Evolutionary conservation across 2,888 invertebrate species (phyloP).

Genomic region (Fragum sueziense): DNA sequence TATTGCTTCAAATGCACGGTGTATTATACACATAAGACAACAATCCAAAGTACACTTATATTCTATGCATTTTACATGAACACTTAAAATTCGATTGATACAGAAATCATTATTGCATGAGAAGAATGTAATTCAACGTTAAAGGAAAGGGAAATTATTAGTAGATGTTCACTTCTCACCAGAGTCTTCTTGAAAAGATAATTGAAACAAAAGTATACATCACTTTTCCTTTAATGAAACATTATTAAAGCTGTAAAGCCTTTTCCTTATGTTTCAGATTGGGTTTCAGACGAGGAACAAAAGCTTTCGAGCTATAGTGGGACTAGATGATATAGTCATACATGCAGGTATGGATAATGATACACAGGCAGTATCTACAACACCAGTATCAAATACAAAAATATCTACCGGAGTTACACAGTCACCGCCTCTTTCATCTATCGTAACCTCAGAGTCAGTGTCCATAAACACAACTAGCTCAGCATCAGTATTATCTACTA

Average conservation of each 20-base stretch:
- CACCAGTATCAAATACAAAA: background rate
- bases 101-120: background rate
- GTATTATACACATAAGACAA: too few relatives aligned
- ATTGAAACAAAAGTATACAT: background rate
- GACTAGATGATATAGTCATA: slow-evolving; percentile 4
- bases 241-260: too few relatives aligned
- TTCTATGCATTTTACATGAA: too few relatives aligned
- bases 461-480: too few relatives aligned
- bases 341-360: background rate
- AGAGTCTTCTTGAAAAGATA: background rate
- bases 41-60: too few relatives aligned
- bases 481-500: too few relatives aligned
- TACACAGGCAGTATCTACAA: background rate
- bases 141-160: background rate
- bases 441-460: too few relatives aligned
- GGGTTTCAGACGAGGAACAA: slow-evolving; percentile 13
- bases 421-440: background rate
- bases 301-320: background rate
- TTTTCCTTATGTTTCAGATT: background rate
- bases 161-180: background rate
- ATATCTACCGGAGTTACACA: background rate
- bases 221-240: background rate
- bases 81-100: background rate
- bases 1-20: too few relatives aligned
- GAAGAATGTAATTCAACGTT: background rate